Conservation (phyloP, 2,888 invertebrate genomes). For the Campoplex capitator region DNA sequence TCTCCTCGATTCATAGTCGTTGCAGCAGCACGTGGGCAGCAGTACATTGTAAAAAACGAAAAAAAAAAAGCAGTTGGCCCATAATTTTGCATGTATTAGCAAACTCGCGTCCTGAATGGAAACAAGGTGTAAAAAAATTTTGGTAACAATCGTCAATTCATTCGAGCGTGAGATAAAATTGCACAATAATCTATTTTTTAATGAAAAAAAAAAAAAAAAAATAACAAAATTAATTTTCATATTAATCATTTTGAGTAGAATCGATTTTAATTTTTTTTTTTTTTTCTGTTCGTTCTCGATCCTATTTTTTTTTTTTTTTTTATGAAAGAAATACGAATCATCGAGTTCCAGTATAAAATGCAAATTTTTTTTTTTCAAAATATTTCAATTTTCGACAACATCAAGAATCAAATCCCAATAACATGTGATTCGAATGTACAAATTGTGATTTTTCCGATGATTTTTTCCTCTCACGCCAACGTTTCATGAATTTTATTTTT, state of each 20-base stretch:
- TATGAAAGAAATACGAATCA: too few relatives aligned
- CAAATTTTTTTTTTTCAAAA: too few relatives aligned
- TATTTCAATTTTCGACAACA: too few relatives aligned
- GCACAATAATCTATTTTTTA: not conserved
- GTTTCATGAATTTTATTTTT: too few relatives aligned
- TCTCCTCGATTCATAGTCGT: not conserved
- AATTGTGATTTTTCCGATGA: too few relatives aligned
- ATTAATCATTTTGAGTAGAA: not conserved
- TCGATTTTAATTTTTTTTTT: not conserved
- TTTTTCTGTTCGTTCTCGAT: not conserved
- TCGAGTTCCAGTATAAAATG: too few relatives aligned
- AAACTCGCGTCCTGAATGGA: conserved; percentile 20
- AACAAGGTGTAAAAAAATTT: not conserved
- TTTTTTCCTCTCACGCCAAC: too few relatives aligned
- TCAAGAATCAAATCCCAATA: too few relatives aligned
- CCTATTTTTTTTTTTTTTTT: not conserved
- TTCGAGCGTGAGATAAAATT: not conserved
- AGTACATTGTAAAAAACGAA: conserved; percentile 53
- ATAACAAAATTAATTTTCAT: not conserved
- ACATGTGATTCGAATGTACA: too few relatives aligned
- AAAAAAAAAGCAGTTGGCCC: conserved; percentile 31
- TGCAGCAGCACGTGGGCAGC: conserved; percentile 50
- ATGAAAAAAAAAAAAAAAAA: not conserved
- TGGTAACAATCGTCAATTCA: not conserved
- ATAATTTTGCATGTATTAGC: conserved; percentile 34